Conservation (phyloP, 2,797 vertebrate species). For the Crocodylus rhombifer region DNA sequence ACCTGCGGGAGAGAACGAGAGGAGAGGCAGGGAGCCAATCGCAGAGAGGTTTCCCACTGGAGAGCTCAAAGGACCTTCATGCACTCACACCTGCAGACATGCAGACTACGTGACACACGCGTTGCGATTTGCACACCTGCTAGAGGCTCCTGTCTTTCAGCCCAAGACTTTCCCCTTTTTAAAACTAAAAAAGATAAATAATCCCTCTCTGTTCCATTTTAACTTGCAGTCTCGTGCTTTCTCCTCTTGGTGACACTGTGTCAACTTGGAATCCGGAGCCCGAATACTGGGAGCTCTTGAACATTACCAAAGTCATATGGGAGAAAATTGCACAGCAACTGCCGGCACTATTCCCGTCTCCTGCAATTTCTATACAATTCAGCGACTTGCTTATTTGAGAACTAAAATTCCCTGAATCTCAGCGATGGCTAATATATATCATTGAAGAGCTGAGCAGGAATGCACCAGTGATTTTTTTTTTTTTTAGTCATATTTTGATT, state of each 20-base stretch:
- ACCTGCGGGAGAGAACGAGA: slow-evolving; percentile 58
- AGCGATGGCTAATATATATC: background rate
- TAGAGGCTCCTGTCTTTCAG: background rate
- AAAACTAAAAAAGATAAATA: background rate
- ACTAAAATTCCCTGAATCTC: background rate
- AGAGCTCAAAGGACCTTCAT: slow-evolving; percentile 52
- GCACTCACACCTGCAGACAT: background rate
- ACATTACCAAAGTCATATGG: slow-evolving; percentile 39
- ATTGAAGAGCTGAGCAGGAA: background rate
- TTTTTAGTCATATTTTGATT: background rate
- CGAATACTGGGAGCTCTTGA: slow-evolving; percentile 37
- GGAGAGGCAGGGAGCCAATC: slow-evolving; percentile 62
- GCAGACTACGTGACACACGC: background rate
- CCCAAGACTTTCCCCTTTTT: background rate
- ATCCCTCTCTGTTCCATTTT: background rate
- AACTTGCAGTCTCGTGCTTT: background rate
- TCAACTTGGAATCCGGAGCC: slow-evolving; percentile 46
- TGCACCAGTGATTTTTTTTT: background rate
- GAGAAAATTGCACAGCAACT: slow-evolving; percentile 60
- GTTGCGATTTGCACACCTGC: background rate
- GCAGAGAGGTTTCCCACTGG: slow-evolving; percentile 63
- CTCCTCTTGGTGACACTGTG: slow-evolving; percentile 77
- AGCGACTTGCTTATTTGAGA: slow-evolving; percentile 15
- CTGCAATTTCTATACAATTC: slow-evolving; percentile 31
- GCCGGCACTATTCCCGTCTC: slow-evolving; percentile 20